A percentile compares a stretch with the other conserved stretches of the same genome.
Conservation (phyloP, 2,113 vertebrate genomes). For the Pangasianodon gigas region DNA sequence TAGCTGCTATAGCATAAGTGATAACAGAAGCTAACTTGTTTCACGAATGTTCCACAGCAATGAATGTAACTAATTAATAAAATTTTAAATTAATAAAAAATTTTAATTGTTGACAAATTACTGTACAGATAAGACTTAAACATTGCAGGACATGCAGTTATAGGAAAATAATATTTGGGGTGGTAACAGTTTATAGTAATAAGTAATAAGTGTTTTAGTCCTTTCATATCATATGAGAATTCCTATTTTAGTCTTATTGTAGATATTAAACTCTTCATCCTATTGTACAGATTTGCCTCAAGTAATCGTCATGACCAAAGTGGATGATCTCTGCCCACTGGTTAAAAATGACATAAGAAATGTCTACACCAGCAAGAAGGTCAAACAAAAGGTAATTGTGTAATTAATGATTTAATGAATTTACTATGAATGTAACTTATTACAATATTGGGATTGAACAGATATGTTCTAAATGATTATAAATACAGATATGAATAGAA, state of each 20-base stretch:
- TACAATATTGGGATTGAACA: neutral
- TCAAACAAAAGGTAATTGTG: conserved; percentile 24
- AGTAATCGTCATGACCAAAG: conserved; percentile 31
- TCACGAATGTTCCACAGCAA: too few species aligned
- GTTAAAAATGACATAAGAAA: neutral
- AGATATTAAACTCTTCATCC: neutral
- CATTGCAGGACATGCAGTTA: too few species aligned
- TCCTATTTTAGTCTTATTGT: neutral
- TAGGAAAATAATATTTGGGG: too few species aligned
- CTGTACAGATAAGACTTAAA: neutral
- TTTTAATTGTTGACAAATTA: too few species aligned
- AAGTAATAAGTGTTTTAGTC: too few species aligned
- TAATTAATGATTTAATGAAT: neutral
- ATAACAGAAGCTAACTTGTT: too few species aligned
- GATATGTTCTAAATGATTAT: neutral
- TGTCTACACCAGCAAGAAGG: conserved; percentile 27
- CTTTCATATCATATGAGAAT: neutral
- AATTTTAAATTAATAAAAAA: too few species aligned
- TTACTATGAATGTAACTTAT: neutral
- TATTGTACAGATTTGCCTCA: conserved; percentile 3
- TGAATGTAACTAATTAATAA: too few species aligned
- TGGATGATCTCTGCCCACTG: conserved; percentile 27
- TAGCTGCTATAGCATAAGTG: too few species aligned
- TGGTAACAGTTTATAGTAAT: too few species aligned
- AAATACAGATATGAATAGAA: neutral